phyloP scores from a whole-genome alignment of 2,888 invertebrate genomes.

The Agonopterix alstromeriana region DNA sequence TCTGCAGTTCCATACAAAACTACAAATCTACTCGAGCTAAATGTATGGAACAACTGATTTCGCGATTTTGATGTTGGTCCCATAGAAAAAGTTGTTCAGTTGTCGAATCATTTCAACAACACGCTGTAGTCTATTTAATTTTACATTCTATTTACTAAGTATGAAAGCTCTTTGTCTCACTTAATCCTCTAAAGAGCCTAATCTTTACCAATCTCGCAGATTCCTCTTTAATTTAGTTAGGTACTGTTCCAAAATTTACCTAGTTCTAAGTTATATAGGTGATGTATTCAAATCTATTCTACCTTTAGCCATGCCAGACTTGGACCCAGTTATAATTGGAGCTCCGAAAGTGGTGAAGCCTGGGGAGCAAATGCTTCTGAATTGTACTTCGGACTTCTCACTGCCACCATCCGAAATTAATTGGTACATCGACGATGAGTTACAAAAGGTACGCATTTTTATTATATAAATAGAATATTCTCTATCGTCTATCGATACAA shows the following conservation, averaged over 20 bases:
- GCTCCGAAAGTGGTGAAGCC: conserved; percentile 62
- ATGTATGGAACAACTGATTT: no score
- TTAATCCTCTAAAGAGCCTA: conserved; percentile 19
- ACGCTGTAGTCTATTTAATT: no score
- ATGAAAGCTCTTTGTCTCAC: conserved; percentile 22
- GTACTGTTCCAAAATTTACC: background rate
- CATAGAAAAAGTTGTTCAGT: no score
- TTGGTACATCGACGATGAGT: conserved; percentile 67
- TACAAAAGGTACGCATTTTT: conserved; percentile 48
- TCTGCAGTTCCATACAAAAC: no score
- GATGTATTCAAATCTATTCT: conserved; percentile 19
- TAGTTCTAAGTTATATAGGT: background rate
- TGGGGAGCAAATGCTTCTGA: conserved; percentile 62
- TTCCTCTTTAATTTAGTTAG: conserved; percentile 9
- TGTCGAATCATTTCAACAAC: no score
- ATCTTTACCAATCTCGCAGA: conserved; percentile 12
- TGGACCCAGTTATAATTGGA: conserved; percentile 59
- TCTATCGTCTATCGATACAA: no score
- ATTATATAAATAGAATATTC: background rate
- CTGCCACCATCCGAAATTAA: conserved; percentile 66
- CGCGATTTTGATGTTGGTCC: no score
- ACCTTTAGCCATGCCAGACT: conserved; percentile 58
- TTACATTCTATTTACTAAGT: no score
- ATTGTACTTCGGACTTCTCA: conserved; percentile 66
- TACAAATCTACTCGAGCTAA: no score